A percentile compares a stretch with the other conserved stretches of the same genome.
phyloP scores from a whole-genome alignment of 1,140 invertebrate genomes.

The Leptinotarsa texana region DNA sequence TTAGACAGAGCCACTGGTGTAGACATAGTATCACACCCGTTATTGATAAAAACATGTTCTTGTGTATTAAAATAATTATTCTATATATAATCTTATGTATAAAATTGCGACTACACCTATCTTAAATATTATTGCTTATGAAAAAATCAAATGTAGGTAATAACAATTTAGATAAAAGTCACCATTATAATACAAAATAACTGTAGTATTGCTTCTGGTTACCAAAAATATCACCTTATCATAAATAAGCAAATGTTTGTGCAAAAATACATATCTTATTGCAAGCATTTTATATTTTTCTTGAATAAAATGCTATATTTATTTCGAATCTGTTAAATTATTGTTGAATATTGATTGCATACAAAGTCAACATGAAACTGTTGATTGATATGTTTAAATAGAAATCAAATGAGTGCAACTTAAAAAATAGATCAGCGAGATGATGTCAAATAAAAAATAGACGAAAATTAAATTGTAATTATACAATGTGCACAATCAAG shows the following conservation, averaged over 20 bases:
- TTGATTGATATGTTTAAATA: slow-evolving; percentile 11
- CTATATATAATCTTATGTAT: slow-evolving; percentile 27
- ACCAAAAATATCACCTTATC: slow-evolving; percentile 50
- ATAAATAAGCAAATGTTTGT: slow-evolving; percentile 42
- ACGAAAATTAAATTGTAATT: too few relatives aligned
- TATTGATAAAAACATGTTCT: not conserved
- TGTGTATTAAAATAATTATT: slow-evolving; percentile 16
- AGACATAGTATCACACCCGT: not conserved
- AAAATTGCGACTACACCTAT: slow-evolving; percentile 32
- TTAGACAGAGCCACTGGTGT: too few relatives aligned
- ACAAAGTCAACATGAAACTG: slow-evolving; percentile 2
- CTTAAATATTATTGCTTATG: slow-evolving; percentile 47
- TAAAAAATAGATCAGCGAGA: not conserved
- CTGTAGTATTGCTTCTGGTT: slow-evolving; percentile 51
- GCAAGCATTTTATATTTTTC: slow-evolving; percentile 38
- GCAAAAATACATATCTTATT: slow-evolving; percentile 47
- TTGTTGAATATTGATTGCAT: slow-evolving; percentile 16
- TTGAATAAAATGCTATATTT: slow-evolving; percentile 25
- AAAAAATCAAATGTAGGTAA: slow-evolving; percentile 37
- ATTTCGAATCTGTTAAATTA: slow-evolving; percentile 33
- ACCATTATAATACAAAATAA: slow-evolving; percentile 37
- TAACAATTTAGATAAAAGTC: slow-evolving; percentile 29
- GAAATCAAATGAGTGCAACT: not conserved
- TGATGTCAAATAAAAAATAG: not conserved
- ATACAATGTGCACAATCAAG: too few relatives aligned